Percentiles rank a stretch among this genome's conserved stretches.
Evolutionary conservation across 2,888 invertebrate species (phyloP).

Genomic region (Acleris laterana): DNA sequence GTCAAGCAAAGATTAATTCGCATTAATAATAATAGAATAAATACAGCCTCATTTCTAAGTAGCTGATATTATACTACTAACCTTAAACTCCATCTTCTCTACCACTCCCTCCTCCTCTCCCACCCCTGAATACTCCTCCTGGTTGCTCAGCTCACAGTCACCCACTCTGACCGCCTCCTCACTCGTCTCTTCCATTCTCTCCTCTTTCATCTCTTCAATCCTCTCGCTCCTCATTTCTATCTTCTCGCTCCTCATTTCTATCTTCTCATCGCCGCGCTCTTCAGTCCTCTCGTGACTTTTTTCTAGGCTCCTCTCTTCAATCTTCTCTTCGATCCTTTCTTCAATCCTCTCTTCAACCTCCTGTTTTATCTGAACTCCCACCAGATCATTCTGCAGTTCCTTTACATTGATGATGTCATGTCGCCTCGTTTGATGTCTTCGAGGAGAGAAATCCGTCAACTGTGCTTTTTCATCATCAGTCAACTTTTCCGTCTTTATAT

Average conservation of each 20-base stretch:
- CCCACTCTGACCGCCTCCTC: constrained; percentile 10
- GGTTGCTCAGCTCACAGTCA: constrained; percentile 27
- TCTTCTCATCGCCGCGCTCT: too few relatives aligned
- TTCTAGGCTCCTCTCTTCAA: constrained; percentile 25
- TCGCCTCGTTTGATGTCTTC: constrained; percentile 48
- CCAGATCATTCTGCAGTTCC: constrained; percentile 75
- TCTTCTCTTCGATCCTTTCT: constrained; percentile 27
- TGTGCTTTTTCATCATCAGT: constrained; percentile 69
- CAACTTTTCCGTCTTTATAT: constrained; percentile 73
- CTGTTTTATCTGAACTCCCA: constrained; percentile 68
- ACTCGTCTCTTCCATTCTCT: constrained; percentile 30
- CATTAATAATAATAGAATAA: too few relatives aligned
- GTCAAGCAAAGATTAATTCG: too few relatives aligned
- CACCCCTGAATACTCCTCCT: constrained; percentile 11
- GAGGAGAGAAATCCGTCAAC: constrained; percentile 60
- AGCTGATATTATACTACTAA: constrained; percentile 13
- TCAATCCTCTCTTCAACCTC: constrained; percentile 47
- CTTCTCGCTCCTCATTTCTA: too few relatives aligned
- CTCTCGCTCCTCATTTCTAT: too few relatives aligned
- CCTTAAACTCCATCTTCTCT: constrained; percentile 44
- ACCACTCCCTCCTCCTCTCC: not conserved
- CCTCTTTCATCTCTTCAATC: too few relatives aligned
- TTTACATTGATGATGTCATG: constrained; percentile 68
- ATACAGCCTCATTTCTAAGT: too few relatives aligned
- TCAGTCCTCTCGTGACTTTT: not conserved